These are phyloP conservation scores for Anser cygnoides DNA, from an alignment of 2,113 vertebrate species.

Conservation along the genomic window DNA sequence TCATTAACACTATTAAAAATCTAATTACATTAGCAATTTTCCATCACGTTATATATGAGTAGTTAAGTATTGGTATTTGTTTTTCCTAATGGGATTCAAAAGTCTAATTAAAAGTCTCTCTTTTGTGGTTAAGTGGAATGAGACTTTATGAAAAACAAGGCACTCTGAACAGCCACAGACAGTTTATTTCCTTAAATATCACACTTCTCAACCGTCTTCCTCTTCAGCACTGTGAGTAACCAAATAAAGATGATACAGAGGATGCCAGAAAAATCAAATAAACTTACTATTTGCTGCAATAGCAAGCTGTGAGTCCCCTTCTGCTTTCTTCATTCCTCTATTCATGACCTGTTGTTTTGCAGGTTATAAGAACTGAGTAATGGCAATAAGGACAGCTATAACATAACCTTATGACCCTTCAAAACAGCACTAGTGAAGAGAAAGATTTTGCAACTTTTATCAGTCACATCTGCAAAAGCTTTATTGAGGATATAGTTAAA, in stretches of 20 bases:
- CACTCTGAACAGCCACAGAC: constrained; percentile 60
- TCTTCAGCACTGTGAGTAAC: constrained; percentile 22
- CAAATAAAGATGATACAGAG: neutral
- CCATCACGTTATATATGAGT: constrained; percentile 75
- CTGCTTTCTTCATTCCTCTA: neutral
- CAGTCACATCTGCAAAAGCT: neutral
- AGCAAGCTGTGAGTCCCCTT: neutral
- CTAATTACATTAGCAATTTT: constrained; percentile 80
- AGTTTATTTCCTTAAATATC: constrained; percentile 52
- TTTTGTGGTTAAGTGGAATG: constrained; percentile 72
- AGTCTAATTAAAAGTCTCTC: constrained; percentile 79
- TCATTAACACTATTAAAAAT: constrained; percentile 81
- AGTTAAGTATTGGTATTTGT: constrained; percentile 79
- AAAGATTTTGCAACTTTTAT: neutral
- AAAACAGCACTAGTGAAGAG: neutral
- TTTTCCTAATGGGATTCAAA: constrained; percentile 80
- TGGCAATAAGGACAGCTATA: neutral
- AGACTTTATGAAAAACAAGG: constrained; percentile 63
- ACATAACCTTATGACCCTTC: neutral
- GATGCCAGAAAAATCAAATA: neutral
- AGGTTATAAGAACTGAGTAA: neutral
- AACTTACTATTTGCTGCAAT: neutral
- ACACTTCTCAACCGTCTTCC: neutral
- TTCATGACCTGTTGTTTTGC: neutral
- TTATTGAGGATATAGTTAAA: neutral